A percentile compares a stretch with the other conserved stretches of the same genome.
Evolutionary conservation across 2,797 vertebrate species (phyloP).

Genomic region (Otus scops): DNA sequence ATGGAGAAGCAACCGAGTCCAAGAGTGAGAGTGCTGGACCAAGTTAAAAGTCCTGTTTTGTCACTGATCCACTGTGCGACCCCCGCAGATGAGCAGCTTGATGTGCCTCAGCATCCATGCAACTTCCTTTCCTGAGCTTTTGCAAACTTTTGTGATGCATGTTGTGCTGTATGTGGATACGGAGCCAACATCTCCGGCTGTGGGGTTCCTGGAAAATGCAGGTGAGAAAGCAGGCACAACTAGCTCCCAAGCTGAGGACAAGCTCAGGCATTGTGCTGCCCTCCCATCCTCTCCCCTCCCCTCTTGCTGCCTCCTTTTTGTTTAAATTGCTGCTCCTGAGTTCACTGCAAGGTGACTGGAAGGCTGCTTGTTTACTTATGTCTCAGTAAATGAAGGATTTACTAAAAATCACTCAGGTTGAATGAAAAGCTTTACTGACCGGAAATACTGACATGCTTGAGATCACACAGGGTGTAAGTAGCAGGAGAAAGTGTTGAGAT

Average conservation of each 20-base stretch:
- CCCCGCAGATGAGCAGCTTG: not conserved
- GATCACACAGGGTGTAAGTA: not conserved
- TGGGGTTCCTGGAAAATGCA: not conserved
- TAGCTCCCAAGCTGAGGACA: not conserved
- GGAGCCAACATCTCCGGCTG: not conserved
- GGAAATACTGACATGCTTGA: not conserved
- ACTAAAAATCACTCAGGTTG: not conserved
- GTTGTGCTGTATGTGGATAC: accelerated
- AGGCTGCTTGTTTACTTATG: not conserved
- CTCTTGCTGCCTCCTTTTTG: not conserved
- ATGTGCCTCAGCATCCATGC: not conserved
- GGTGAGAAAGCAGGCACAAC: not conserved
- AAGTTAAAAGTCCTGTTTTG: not conserved
- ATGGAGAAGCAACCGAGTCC: not conserved
- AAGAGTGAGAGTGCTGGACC: not conserved
- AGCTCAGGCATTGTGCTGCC: not conserved
- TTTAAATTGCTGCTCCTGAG: not conserved
- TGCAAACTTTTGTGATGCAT: not conserved
- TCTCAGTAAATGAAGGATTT: not conserved
- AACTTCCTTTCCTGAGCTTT: not conserved
- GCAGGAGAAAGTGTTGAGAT: not conserved
- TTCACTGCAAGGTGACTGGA: not conserved
- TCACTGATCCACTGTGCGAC: accelerated
- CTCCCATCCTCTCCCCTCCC: not conserved
- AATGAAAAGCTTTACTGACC: not conserved